Evolutionary conservation across 2,113 vertebrate genomes (phyloP).

Genomic region (Rhea americana): DNA sequence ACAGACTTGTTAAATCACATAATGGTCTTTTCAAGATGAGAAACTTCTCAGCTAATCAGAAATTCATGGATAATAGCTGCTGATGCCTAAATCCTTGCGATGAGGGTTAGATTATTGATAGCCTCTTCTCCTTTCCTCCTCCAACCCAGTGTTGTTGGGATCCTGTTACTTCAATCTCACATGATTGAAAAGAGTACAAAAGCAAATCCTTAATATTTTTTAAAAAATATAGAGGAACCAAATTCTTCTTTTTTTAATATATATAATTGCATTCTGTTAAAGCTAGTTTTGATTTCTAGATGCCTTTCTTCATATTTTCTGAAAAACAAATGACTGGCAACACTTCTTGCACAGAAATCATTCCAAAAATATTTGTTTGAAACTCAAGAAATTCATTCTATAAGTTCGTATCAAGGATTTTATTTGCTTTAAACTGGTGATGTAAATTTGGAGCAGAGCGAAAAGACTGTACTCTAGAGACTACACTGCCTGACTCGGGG

Average conservation of each 20-base stretch:
- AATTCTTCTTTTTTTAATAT: not conserved
- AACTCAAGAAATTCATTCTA: not conserved
- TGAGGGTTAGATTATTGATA: not conserved
- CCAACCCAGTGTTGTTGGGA: not conserved
- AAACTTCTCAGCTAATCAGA: not conserved
- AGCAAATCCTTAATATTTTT: not conserved
- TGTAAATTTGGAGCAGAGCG: not conserved
- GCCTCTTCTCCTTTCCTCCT: not conserved
- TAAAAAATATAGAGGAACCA: not conserved
- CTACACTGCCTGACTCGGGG: not conserved
- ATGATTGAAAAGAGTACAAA: not conserved
- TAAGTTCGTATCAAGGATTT: not conserved
- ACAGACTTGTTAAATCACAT: not conserved
- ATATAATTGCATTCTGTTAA: not conserved
- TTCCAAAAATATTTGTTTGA: not conserved
- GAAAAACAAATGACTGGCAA: not conserved
- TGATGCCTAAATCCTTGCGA: not conserved
- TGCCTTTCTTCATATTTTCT: not conserved
- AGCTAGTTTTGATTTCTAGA: not conserved
- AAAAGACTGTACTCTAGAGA: not conserved
- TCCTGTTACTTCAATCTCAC: not conserved
- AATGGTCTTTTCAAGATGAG: not conserved
- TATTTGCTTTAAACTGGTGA: not conserved
- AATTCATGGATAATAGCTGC: not conserved
- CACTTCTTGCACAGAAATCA: not conserved